Conservation (phyloP, 2,797 vertebrate species). For the Falco cherrug region DNA sequence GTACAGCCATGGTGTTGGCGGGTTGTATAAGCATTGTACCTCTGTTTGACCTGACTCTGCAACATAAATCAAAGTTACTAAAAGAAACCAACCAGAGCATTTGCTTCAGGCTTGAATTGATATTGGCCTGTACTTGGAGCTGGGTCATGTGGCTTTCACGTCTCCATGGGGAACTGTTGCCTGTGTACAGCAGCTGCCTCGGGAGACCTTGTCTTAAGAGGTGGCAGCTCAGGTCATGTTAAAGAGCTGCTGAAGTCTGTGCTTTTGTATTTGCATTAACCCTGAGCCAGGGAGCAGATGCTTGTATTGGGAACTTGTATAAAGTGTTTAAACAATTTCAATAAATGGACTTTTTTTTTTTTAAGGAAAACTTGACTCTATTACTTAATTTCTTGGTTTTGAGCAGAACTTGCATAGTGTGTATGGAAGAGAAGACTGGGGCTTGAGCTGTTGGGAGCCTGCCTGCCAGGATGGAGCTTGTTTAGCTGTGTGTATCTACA, state of each 20-base stretch:
- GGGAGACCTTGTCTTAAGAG: neutral
- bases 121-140: slow-evolving; percentile 9
- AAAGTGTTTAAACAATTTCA: slow-evolving; percentile 79
- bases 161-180: neutral
- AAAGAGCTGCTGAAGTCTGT: slow-evolving; percentile 29
- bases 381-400: slow-evolving; percentile 13
- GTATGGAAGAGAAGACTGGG: neutral
- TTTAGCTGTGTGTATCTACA: slow-evolving; percentile 30
- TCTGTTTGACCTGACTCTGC: slow-evolving; percentile 35
- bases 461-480: neutral
- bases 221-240: slow-evolving; percentile 15
- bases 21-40: neutral
- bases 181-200: neutral
- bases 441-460: neutral
- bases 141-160: neutral
- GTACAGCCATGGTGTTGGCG: neutral
- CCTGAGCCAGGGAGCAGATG: slow-evolving; percentile 48
- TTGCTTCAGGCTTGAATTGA: slow-evolving; percentile 32
- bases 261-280: slow-evolving; percentile 61
- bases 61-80: neutral
- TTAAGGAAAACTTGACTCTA: slow-evolving; percentile 42
- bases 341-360: slow-evolving; percentile 72
- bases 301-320: slow-evolving; percentile 73
- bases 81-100: slow-evolving; percentile 1
- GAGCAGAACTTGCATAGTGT: neutral